phyloP scores from a whole-genome alignment of 2,113 vertebrate genomes.

The Murina feae region DNA sequence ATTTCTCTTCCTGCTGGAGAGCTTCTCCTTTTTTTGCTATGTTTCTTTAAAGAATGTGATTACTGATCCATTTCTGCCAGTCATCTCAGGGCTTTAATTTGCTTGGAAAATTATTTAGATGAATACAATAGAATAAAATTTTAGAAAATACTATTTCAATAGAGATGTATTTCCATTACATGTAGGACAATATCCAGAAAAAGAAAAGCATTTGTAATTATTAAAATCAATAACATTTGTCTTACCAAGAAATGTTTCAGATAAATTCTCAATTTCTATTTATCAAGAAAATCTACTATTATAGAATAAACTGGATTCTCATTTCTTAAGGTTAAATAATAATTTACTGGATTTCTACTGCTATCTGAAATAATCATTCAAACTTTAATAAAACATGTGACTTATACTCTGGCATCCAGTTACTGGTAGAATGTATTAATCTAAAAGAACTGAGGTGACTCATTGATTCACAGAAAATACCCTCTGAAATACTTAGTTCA shows the following conservation, averaged over 20 bases:
- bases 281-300: not conserved
- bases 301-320: not conserved
- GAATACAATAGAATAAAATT: not conserved
- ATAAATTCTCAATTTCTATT: slow-evolving; percentile 3
- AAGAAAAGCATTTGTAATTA: not conserved
- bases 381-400: slow-evolving; percentile 2
- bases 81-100: slow-evolving; percentile 21
- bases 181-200: not conserved
- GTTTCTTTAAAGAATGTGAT: not conserved
- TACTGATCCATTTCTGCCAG: not conserved
- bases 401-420: not conserved
- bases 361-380: not conserved
- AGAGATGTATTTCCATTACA: not conserved
- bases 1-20: not conserved
- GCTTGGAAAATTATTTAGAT: slow-evolving; percentile 21
- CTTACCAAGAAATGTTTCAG: not conserved
- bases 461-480: slow-evolving; percentile 43
- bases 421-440: slow-evolving; percentile 13
- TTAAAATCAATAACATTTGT: slow-evolving; percentile 15
- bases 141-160: not conserved
- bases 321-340: not conserved
- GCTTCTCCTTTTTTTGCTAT: not conserved
- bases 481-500: not conserved
- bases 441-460: not conserved
- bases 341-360: not conserved